phyloP scores from a whole-genome alignment of 1,140 invertebrate species.

The Ips nitidus region DNA sequence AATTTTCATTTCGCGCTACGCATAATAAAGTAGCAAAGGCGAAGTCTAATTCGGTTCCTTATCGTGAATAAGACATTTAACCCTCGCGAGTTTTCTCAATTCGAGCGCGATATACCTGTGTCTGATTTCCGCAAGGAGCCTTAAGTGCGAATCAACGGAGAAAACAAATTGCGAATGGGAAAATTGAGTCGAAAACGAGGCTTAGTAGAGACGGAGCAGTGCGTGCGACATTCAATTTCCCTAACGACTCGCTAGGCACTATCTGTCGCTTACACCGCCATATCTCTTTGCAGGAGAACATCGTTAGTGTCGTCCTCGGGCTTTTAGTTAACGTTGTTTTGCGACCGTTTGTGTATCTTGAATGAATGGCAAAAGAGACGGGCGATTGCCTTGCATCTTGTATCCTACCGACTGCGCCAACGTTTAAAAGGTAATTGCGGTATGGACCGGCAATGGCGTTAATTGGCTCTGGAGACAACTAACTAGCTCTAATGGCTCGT shows the following conservation, averaged over 20 bases:
- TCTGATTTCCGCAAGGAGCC: conserved; percentile 31
- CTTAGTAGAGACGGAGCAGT: conserved; percentile 17
- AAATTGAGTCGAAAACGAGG: conserved; percentile 31
- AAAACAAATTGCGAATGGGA: conserved; percentile 35
- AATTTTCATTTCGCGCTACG: too few species aligned
- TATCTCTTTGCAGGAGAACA: conserved; percentile 28
- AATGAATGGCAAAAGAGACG: not conserved
- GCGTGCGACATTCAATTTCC: conserved; percentile 36
- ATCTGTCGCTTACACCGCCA: conserved; percentile 23
- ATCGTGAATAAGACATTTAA: conserved; percentile 27
- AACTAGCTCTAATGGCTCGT: too few species aligned
- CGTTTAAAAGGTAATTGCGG: too few species aligned
- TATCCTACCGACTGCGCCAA: too few species aligned
- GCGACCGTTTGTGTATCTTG: conserved; percentile 2
- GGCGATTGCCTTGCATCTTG: too few species aligned
- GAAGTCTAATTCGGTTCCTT: conserved; percentile 19
- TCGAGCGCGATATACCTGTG: conserved; percentile 16
- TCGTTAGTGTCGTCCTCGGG: conserved; percentile 25
- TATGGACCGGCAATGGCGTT: too few species aligned
- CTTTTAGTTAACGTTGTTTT: conserved; percentile 10
- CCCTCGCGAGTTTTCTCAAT: conserved; percentile 9
- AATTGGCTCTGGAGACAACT: too few species aligned
- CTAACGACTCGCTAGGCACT: conserved; percentile 24
- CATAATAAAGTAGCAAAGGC: not conserved
- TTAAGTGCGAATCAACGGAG: conserved; percentile 23